Percentiles rank a stretch among this genome's conserved stretches.
Conservation (phyloP, 2,888 invertebrate species). For the Morinoia aosen region DNA sequence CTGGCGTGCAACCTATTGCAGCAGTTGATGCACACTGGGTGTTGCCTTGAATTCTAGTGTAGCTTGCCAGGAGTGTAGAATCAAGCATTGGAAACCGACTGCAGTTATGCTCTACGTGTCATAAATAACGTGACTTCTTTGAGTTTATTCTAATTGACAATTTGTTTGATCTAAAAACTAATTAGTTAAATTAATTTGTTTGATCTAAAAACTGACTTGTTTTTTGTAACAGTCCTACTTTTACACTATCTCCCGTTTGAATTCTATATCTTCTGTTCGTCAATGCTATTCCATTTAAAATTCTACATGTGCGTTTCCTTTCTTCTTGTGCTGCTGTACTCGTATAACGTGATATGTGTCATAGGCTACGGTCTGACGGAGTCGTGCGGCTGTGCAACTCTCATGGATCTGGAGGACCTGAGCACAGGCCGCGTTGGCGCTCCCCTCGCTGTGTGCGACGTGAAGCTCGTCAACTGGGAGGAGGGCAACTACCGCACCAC, state of each 20-base stretch:
- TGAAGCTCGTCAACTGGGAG: slow-evolving; percentile 88
- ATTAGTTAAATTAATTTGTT: too few species aligned
- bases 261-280: neutral
- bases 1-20: too few species aligned
- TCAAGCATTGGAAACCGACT: too few species aligned
- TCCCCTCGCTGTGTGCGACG: slow-evolving; percentile 86
- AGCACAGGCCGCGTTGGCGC: slow-evolving; percentile 89
- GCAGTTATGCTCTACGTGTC: too few species aligned
- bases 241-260: neutral
- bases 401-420: slow-evolving; percentile 75
- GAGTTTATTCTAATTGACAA: too few species aligned
- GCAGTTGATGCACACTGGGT: too few species aligned
- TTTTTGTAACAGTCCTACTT: too few species aligned
- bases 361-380: slow-evolving; percentile 96
- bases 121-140: too few species aligned
- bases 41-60: too few species aligned
- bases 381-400: slow-evolving; percentile 88
- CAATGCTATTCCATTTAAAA: neutral
- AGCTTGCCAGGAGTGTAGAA: too few species aligned
- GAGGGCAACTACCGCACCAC: slow-evolving; percentile 91
- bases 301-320: neutral
- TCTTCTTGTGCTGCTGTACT: neutral
- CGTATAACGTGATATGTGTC: neutral
- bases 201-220: too few species aligned
- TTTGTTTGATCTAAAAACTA: too few species aligned